phyloP scores from a whole-genome alignment of 1,140 invertebrate species.

The Agrypnia vestita region DNA sequence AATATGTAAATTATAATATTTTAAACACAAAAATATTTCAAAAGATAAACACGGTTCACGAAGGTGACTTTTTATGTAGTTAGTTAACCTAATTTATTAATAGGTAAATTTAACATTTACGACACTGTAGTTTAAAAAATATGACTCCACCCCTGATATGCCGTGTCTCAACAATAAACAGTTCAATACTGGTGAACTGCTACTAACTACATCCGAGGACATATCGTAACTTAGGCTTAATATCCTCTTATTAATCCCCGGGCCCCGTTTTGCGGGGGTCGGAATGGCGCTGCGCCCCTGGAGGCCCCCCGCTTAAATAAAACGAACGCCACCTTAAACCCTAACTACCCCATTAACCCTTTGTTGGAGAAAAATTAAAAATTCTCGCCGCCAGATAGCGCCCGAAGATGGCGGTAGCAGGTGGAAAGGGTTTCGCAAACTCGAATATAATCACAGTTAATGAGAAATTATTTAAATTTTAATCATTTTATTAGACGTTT shows the following conservation, averaged over 20 bases:
- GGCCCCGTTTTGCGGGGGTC: conserved; percentile 39
- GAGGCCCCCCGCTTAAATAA: conserved; percentile 51
- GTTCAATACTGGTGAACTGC: conserved; percentile 51
- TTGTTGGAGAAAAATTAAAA: conserved; percentile 61
- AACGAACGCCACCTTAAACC: conserved; percentile 56
- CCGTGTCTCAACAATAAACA: conserved; percentile 39
- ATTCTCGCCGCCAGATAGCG: conserved; percentile 56
- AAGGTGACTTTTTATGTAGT: no score
- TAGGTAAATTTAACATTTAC: no score
- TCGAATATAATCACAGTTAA: conserved; percentile 58
- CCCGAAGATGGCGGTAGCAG: conserved; percentile 29
- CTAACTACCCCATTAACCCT: conserved; percentile 60
- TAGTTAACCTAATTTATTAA: no score
- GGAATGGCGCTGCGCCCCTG: conserved; percentile 25
- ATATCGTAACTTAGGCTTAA: conserved; percentile 62
- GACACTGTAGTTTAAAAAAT: no score
- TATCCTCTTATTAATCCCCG: conserved; percentile 62
- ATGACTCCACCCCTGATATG: background rate
- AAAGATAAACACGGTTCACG: no score
- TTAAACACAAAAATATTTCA: no score
- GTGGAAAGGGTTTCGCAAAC: conserved; percentile 37
- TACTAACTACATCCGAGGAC: conserved; percentile 60
- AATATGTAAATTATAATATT: no score
- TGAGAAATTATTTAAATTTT: conserved; percentile 41
- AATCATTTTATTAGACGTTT: conserved; percentile 46